Evolutionary conservation across 2,797 vertebrate species (phyloP).

Genomic region (Lates japonicus): DNA sequence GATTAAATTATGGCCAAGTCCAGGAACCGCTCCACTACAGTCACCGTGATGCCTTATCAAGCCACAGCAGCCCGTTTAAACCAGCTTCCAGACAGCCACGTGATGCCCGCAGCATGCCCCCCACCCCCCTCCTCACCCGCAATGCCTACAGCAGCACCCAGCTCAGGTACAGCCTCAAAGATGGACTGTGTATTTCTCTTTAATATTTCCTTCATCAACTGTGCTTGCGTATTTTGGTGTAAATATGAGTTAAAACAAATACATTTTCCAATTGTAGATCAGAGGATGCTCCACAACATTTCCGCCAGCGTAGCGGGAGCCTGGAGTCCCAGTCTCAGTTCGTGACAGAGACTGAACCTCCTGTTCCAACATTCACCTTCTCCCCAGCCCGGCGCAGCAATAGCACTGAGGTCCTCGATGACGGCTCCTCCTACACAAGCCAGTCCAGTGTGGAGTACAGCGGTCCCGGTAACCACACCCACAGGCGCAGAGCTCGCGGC

Average conservation of each 20-base stretch:
- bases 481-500: slow-evolving; percentile 87
- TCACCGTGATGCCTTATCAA: slow-evolving; percentile 87
- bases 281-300: slow-evolving; percentile 86
- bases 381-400: slow-evolving; percentile 90
- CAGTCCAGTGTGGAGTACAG: slow-evolving; percentile 95
- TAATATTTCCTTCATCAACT: not conserved
- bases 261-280: slow-evolving; percentile 80
- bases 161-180: slow-evolving; percentile 85
- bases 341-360: slow-evolving; percentile 80
- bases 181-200: not conserved
- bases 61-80: slow-evolving; percentile 91
- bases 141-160: slow-evolving; percentile 97
- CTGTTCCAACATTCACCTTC: slow-evolving; percentile 82
- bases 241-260: not conserved
- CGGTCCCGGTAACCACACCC: slow-evolving; percentile 81
- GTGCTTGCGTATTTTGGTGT: not conserved
- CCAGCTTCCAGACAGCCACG: slow-evolving; percentile 86
- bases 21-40: slow-evolving; percentile 72
- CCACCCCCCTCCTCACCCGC: slow-evolving; percentile 93
- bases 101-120: slow-evolving; percentile 95
- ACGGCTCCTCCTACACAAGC: slow-evolving; percentile 96
- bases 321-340: slow-evolving; percentile 94
- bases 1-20: slow-evolving; percentile 79
- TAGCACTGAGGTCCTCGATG: slow-evolving; percentile 96
- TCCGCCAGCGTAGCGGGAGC: slow-evolving; percentile 94